These are phyloP conservation scores for Hypercompe scribonia DNA, from an alignment of 2,888 invertebrate species.

Conservation along the genomic window DNA sequence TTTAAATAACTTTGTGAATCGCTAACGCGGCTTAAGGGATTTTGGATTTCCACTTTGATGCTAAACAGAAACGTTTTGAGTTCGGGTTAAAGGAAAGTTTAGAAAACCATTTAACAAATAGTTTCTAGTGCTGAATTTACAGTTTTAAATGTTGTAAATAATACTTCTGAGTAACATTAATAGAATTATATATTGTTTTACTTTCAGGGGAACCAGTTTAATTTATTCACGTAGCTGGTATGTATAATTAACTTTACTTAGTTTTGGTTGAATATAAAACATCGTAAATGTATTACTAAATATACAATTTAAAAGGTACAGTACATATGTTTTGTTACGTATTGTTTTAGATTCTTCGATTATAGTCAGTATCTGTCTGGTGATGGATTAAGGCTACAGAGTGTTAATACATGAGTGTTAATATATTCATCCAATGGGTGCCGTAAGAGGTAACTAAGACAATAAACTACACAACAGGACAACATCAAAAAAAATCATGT, in stretches of 20 bases:
- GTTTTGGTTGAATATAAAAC: not conserved
- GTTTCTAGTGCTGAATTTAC: constrained; percentile 51
- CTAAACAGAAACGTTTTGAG: constrained; percentile 77
- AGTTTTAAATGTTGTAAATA: constrained; percentile 42
- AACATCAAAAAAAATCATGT: too few relatives aligned
- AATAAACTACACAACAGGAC: too few relatives aligned
- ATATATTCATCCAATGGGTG: too few relatives aligned
- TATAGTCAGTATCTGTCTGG: too few relatives aligned
- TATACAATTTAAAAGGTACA: not conserved
- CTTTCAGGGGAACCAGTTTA: not conserved
- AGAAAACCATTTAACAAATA: constrained; percentile 70
- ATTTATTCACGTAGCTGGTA: not conserved
- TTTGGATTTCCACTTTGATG: constrained; percentile 80
- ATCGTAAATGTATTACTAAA: not conserved
- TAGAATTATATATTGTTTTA: not conserved
- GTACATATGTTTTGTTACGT: not conserved
- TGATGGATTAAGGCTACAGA: too few relatives aligned
- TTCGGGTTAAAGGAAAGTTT: constrained; percentile 74
- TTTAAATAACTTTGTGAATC: constrained; percentile 57
- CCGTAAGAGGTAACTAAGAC: too few relatives aligned
- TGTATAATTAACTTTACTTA: not conserved
- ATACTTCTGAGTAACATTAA: constrained; percentile 20
- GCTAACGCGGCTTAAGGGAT: constrained; percentile 81
- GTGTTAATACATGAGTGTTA: too few relatives aligned
- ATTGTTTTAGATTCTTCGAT: not conserved